phyloP scores from a whole-genome alignment of 1,140 invertebrate genomes.

The Vollenhovia emeryi region DNA sequence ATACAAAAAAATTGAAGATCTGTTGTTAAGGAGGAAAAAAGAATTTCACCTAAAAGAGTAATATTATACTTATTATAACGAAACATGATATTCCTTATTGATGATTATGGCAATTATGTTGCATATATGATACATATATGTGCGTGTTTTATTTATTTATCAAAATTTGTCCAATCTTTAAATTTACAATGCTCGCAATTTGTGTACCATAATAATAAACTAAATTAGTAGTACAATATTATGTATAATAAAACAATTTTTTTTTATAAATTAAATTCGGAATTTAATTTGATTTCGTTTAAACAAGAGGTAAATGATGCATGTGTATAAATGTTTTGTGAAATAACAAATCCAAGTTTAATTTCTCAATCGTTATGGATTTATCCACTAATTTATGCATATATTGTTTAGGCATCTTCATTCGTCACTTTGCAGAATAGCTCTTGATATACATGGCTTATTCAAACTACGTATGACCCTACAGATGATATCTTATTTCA shows the following conservation, averaged over 20 bases:
- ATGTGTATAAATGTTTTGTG: too few species aligned
- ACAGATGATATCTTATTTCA: slow-evolving; percentile 7
- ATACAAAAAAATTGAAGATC: neutral
- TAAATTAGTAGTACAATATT: neutral
- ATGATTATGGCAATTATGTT: neutral
- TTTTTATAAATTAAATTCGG: neutral
- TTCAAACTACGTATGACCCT: slow-evolving; percentile 10
- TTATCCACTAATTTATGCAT: neutral
- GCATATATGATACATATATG: neutral
- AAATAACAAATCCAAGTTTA: neutral
- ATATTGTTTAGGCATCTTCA: slow-evolving; percentile 34
- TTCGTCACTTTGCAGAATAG: slow-evolving; percentile 3
- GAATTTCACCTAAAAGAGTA: too few species aligned
- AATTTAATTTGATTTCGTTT: neutral
- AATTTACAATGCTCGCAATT: neutral
- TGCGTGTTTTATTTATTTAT: neutral
- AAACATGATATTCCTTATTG: neutral
- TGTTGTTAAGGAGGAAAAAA: neutral
- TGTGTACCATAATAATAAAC: neutral
- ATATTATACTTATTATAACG: too few species aligned
- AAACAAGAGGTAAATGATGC: neutral
- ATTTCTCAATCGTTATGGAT: neutral
- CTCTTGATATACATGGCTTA: neutral
- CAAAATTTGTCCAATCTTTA: neutral
- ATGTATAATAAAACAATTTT: neutral